Base-by-base conservation (phyloP, 2,113 vertebrate species). In the Origma solitaria region DNA sequence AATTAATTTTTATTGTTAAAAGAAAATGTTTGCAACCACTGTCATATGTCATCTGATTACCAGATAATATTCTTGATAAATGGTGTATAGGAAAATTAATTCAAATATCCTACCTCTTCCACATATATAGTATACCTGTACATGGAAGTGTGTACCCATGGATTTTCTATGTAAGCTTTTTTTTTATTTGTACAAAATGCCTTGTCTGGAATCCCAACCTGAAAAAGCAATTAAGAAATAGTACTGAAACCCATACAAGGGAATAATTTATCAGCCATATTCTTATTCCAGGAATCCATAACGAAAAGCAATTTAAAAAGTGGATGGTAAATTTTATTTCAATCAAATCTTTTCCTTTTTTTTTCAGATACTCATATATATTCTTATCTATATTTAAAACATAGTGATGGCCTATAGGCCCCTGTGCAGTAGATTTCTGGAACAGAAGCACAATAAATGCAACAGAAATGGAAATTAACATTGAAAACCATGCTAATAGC, bases 61-160 rank as follows among this genome's bases (percentile, higher is more conserved):
- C 12, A 76, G 45, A 40, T 24, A 64, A 5, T 3, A 31, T 40
- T 60, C 8, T 33, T 57, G 22, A 58, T 33, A 69, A 40, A 58
- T n/a, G 12, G 1, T 78, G 2, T 35, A 13, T 27, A 62, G 11
- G 16, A 76, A 86, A 87, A 90, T 28, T 38, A 76, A 56, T 54
- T 70, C 17, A 82, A 76, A 49, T 62, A 54, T 58, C 15, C 21
- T 44, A 51, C 3, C 22, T 42, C 18, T 72, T 66, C 42, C 53
- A 22, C 3, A 40, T 24, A 2, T 27, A 24, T 18, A 45, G 10
- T 21, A 2, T 37, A 49, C 7, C 44, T 20, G 15, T 13, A 17
- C 6, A 22, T 62, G 1, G 16, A 14, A 3, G 0, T 37, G 1
- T 65, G 2, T 25, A 8, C 56, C 17, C 5, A 11, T 42, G 2